Conservation (phyloP, 2,113 vertebrate genomes). For the Cyanoliseus patagonus region DNA sequence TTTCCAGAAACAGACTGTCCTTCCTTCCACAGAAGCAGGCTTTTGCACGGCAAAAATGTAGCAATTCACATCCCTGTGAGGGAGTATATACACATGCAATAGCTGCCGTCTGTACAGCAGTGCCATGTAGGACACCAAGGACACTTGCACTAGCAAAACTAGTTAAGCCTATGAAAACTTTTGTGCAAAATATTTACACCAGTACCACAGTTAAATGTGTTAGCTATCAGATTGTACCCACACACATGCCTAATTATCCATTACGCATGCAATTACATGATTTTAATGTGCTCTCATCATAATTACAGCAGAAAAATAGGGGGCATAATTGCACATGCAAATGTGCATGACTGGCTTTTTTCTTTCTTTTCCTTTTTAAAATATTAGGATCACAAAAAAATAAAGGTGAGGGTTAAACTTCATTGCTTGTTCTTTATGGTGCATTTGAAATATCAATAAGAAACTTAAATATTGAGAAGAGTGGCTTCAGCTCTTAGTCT, state of each 20-base stretch:
- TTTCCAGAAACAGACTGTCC: background rate
- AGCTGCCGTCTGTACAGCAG: fast-evolving
- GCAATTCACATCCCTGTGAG: background rate
- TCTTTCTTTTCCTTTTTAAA: background rate
- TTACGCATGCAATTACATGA: background rate
- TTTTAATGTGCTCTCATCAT: background rate
- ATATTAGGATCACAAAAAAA: background rate
- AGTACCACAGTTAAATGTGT: background rate
- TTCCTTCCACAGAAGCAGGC: background rate
- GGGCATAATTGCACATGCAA: background rate
- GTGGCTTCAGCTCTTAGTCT: background rate
- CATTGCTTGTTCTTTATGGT: background rate
- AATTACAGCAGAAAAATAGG: background rate
- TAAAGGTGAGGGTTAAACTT: background rate
- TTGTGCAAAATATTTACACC: background rate
- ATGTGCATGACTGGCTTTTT: background rate
- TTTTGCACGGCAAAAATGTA: fast-evolving
- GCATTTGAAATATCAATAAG: background rate
- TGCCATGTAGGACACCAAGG: fast-evolving
- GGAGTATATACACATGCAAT: fast-evolving
- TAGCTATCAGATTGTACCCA: background rate
- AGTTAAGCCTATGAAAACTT: background rate
- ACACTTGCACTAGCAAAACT: background rate
- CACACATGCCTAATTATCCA: background rate
- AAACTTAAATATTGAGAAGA: background rate